Conservation (phyloP, 2,888 invertebrate genomes). For the Napeogenes inachia region DNA sequence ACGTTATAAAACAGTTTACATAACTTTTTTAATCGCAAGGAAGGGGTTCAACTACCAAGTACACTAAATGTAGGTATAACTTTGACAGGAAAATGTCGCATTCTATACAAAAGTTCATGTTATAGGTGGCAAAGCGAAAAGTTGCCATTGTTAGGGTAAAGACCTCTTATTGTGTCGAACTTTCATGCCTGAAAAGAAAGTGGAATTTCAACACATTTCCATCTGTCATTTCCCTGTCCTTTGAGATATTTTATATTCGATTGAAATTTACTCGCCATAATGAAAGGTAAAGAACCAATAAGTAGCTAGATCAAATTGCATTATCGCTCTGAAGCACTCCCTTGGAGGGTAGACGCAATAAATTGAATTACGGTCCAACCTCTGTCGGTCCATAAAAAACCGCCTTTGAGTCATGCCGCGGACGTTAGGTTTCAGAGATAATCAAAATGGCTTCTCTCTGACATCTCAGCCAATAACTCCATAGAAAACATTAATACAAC, state of each 20-base stretch:
- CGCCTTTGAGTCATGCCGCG: conserved; percentile 43
- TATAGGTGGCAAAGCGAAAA: conserved; percentile 61
- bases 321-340: conserved; percentile 58
- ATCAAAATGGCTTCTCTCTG: conserved; percentile 45
- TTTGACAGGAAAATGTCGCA: conserved; percentile 32
- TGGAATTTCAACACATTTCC: conserved; percentile 34
- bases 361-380: conserved; percentile 68
- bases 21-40: conserved; percentile 62
- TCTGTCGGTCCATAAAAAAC: conserved; percentile 54
- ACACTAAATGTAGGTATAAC: conserved; percentile 38
- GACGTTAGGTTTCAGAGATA: conserved; percentile 30
- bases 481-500: neutral
- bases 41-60: conserved; percentile 40
- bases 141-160: conserved; percentile 51
- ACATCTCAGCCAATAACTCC: neutral
- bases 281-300: conserved; percentile 71
- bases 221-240: conserved; percentile 29
- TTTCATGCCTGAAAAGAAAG: conserved; percentile 45
- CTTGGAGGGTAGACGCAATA: conserved; percentile 54
- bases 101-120: conserved; percentile 53
- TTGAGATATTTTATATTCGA: conserved; percentile 36
- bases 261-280: conserved; percentile 55
- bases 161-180: conserved; percentile 45
- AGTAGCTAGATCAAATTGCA: conserved; percentile 71
- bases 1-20: conserved; percentile 37